A percentile compares a stretch with the other conserved stretches of the same genome.
phyloP scores from a whole-genome alignment of 2,113 vertebrate genomes.

The Sphaerodactylus townsendi region DNA sequence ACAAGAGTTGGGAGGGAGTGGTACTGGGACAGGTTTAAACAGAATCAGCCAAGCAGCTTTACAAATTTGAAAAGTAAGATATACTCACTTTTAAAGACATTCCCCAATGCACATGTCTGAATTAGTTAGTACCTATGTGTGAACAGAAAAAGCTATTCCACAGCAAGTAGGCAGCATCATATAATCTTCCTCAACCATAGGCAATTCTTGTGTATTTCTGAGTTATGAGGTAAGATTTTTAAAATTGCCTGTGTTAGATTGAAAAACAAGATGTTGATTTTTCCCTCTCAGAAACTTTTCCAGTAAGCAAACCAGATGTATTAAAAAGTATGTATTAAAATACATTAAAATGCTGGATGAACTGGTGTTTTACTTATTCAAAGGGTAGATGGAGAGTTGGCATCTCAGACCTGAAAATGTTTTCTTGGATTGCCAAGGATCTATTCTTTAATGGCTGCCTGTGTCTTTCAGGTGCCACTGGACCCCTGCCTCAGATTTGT shows the following conservation, averaged over 20 bases:
- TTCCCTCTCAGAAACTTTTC: too few species aligned
- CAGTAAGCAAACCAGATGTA: too few species aligned
- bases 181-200: neutral
- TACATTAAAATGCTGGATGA: neutral
- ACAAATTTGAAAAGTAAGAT: too few species aligned
- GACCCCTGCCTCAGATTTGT: neutral
- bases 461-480: too few species aligned
- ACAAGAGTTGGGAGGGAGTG: neutral
- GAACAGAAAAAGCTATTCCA: neutral
- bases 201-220: neutral
- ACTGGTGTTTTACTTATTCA: neutral
- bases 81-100: too few species aligned
- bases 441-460: too few species aligned
- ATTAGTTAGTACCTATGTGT: neutral
- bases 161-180: neutral
- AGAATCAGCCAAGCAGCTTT: too few species aligned
- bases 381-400: neutral
- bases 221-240: neutral
- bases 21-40: too few species aligned
- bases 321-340: neutral
- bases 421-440: neutral
- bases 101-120: too few species aligned
- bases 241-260: neutral
- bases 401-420: neutral
- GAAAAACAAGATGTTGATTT: neutral